Conservation (phyloP, 1,140 invertebrate genomes). For the Arion vulgaris region DNA sequence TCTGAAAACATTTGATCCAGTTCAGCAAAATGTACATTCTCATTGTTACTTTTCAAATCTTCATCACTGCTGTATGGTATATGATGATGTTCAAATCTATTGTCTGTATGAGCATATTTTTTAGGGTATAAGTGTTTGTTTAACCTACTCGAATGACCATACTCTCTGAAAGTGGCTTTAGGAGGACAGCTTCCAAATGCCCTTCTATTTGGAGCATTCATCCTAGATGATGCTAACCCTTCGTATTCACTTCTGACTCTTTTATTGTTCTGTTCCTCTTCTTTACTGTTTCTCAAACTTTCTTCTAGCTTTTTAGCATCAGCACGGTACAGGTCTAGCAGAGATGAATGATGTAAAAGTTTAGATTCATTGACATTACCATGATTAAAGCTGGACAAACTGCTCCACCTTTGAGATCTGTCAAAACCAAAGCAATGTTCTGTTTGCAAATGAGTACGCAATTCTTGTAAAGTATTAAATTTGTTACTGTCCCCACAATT, state of each 20-base stretch:
- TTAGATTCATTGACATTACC: background rate
- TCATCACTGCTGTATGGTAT: background rate
- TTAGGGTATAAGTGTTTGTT: background rate
- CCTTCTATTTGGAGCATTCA: background rate
- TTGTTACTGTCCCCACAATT: conserved; percentile 57
- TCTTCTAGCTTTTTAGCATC: conserved; percentile 56
- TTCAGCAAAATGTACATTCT: background rate
- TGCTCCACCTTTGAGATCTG: conserved; percentile 11
- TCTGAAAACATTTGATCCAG: background rate
- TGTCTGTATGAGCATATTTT: background rate
- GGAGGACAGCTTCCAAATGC: background rate
- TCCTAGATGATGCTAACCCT: background rate
- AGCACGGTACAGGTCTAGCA: conserved; percentile 51
- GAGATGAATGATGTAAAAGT: conserved; percentile 45
- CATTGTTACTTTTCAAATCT: background rate
- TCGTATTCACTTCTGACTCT: conserved; percentile 19
- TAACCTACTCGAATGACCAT: conserved; percentile 14
- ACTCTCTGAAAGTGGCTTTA: conserved; percentile 29
- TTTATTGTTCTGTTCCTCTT: conserved; percentile 55
- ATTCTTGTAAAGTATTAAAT: conserved; percentile 55
- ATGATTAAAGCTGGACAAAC: conserved; percentile 14
- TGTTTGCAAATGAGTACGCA: conserved; percentile 57
- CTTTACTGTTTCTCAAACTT: conserved; percentile 52
- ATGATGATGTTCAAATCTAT: background rate
- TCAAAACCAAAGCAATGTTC: conserved; percentile 54